Evolutionary conservation across 1,140 invertebrate genomes (phyloP).

Genomic region (Mercenaria mercenaria): DNA sequence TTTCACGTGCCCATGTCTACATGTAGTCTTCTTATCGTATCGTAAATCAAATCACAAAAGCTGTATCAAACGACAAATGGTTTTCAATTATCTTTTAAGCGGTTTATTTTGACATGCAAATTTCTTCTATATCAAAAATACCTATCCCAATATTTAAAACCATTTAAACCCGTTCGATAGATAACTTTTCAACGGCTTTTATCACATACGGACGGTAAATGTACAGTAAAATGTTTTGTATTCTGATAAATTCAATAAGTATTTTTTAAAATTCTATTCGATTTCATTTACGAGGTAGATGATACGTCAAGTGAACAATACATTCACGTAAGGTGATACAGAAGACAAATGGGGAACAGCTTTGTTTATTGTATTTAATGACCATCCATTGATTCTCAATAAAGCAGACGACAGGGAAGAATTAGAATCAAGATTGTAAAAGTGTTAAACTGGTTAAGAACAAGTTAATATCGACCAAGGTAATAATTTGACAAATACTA

Average conservation of each 20-base stretch:
- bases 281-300: background rate
- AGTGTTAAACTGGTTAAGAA: background rate
- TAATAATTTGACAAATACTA: background rate
- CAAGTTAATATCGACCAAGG: background rate
- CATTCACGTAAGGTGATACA: background rate
- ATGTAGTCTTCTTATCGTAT: no score
- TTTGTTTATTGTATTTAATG: background rate
- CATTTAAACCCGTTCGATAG: background rate
- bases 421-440: background rate
- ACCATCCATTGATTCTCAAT: slow-evolving; percentile 1
- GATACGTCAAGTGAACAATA: background rate
- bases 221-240: background rate
- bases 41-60: no score
- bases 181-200: slow-evolving; percentile 12
- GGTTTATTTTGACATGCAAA: background rate
- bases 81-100: background rate
- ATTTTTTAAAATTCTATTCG: background rate
- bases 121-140: background rate
- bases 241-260: background rate
- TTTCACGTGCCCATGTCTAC: no score
- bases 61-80: no score
- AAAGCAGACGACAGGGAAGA: background rate
- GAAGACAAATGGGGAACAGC: background rate
- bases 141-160: background rate
- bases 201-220: background rate